These are phyloP conservation scores for Oxyruncus cristatus DNA, from an alignment of 2,113 vertebrate species.

Conservation along the genomic window DNA sequence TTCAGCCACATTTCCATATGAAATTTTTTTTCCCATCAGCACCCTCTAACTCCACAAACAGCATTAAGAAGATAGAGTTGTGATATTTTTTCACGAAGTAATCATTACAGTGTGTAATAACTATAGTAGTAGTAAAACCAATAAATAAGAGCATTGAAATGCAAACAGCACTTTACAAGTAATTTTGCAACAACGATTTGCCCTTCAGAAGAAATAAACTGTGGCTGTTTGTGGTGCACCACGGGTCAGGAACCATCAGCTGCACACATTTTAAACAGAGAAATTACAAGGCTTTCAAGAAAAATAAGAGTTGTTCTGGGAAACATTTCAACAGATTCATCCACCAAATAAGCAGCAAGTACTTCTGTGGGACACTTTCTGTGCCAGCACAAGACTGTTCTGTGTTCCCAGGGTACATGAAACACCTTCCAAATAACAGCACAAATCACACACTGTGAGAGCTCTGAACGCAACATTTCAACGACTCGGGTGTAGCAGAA, in stretches of 20 bases:
- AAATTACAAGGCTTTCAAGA: background rate
- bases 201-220: background rate
- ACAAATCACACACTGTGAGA: background rate
- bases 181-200: background rate
- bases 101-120: background rate
- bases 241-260: background rate
- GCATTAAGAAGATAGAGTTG: background rate
- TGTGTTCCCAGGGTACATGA: background rate
- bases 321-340: background rate
- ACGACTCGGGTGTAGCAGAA: background rate
- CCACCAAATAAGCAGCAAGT: background rate
- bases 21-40: background rate
- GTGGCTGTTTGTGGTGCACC: background rate
- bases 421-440: background rate
- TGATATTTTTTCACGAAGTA: background rate
- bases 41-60: background rate
- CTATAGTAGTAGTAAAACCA: background rate
- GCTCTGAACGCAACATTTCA: background rate
- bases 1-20: background rate
- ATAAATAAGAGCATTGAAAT: constrained; percentile 14
- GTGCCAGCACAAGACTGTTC: background rate
- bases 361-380: background rate
- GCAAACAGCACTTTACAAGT: background rate
- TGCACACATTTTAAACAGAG: background rate
- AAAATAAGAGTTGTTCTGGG: background rate